Base-by-base conservation (phyloP, 2,797 vertebrate species). In the Microchirus variegatus region DNA sequence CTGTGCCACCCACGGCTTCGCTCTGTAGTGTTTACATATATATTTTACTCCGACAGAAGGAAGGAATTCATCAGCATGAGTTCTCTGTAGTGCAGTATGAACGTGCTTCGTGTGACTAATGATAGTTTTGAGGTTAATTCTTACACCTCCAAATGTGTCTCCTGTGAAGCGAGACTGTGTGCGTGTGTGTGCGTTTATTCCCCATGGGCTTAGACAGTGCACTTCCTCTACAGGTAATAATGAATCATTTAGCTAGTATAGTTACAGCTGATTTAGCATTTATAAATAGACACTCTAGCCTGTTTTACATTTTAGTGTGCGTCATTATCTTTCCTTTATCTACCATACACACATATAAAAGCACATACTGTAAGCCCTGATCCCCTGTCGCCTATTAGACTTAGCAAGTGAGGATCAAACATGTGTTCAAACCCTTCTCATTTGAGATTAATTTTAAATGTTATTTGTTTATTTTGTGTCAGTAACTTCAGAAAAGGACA, bases 71-170 rank as follows among this genome's bases (percentile, higher is more conserved):
- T 90, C 89, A 86, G 74, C 61, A 5, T 50, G 50, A 10, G 72
- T 69, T 80, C 71, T 71, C 68, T 53, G 62, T 42, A 61, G 77
- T 73, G 22, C 58, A 3, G 50, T 53, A 46, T 70, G 75, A 85
- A 81, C 67, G 79, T 80, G 77, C 72, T 63, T 45, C 53, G 76
- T 81, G 83, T 84, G 78, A 87, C 76, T 84, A 84, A 87, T 87
- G 85, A 84, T 81, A 79, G 78, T 76, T 77, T 38, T 78, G 76
- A 82, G 82, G 83, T 85, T 85, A 79, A 88, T 89, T 87, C 85
- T 74, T 67, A 61, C 73, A 72, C 79, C 75, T 82, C 69, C 68
- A 68, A 81, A 81, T 70, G 82, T 2, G 62, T 73, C 65, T 79
- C 74, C 62, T 42, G 70, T 75, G 80, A 60, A 82, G 73, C 43